Percentiles rank a stretch among this genome's conserved stretches.
phyloP scores from a whole-genome alignment of 2,888 invertebrate genomes.

The Agriopis leucophaearia region DNA sequence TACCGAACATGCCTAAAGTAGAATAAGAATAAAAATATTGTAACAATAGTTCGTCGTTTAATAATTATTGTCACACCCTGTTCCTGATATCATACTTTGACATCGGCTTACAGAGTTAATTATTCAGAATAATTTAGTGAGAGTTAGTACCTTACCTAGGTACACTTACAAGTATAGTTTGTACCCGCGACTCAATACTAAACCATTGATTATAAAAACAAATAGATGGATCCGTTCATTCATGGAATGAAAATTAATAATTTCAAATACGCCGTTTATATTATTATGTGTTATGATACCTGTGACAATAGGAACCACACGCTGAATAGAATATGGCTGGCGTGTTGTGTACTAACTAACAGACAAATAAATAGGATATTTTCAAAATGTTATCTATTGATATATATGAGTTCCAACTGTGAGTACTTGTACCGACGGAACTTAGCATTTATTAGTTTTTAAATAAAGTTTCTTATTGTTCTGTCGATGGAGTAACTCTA shows the following conservation, averaged over 20 bases:
- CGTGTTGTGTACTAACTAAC: background rate
- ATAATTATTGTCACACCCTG: constrained; percentile 3
- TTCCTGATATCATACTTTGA: background rate
- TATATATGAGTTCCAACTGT: too few relatives aligned
- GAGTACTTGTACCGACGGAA: background rate
- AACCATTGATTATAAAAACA: constrained; percentile 3
- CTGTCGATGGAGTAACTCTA: too few relatives aligned
- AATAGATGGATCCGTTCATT: constrained; percentile 15
- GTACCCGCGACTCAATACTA: background rate
- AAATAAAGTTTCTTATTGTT: background rate
- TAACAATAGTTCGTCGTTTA: constrained; percentile 23
- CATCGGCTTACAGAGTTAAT: background rate
- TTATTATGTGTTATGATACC: constrained; percentile 2
- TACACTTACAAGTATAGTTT: background rate
- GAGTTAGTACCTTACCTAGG: too few relatives aligned
- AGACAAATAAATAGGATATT: background rate
- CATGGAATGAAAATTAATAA: constrained; percentile 4
- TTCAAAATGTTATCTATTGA: background rate
- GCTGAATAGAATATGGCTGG: too few relatives aligned
- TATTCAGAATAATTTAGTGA: too few relatives aligned
- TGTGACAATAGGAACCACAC: constrained; percentile 1
- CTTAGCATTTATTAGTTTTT: background rate
- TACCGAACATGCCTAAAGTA: constrained; percentile 34
- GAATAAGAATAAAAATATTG: constrained; percentile 31
- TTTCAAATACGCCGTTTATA: constrained; percentile 4